Conservation (phyloP, 1,140 invertebrate species). For the Melipona quadrifasciata region DNA sequence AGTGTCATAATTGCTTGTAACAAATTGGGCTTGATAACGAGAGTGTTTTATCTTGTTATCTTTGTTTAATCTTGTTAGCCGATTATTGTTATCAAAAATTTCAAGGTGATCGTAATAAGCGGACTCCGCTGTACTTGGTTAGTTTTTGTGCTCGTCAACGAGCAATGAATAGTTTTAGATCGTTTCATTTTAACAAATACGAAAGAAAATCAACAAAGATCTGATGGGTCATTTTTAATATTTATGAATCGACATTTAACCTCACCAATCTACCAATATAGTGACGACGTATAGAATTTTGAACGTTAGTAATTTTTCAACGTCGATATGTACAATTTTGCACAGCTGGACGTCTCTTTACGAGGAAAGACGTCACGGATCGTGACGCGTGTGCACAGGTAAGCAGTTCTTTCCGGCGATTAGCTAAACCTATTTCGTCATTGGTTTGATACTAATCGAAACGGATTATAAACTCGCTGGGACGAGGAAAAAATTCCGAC, state of each 20-base stretch:
- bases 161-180: neutral
- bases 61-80: no score
- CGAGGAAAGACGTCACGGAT: constrained; percentile 2
- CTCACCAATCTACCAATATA: neutral
- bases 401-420: neutral
- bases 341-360: neutral
- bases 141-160: no score
- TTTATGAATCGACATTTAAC: neutral
- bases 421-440: neutral
- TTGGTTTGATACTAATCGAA: neutral
- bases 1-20: no score
- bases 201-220: neutral
- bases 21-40: no score
- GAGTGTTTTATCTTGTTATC: no score
- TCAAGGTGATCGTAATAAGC: no score
- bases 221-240: neutral
- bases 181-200: neutral
- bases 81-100: no score
- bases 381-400: neutral
- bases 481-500: no score
- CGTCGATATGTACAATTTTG: constrained; percentile 40
- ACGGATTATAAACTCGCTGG: neutral
- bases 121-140: no score
- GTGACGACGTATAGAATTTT: neutral
- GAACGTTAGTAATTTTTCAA: neutral